Evolutionary conservation across 2,113 vertebrate species (phyloP).

Genomic region (Lynx canadensis): DNA sequence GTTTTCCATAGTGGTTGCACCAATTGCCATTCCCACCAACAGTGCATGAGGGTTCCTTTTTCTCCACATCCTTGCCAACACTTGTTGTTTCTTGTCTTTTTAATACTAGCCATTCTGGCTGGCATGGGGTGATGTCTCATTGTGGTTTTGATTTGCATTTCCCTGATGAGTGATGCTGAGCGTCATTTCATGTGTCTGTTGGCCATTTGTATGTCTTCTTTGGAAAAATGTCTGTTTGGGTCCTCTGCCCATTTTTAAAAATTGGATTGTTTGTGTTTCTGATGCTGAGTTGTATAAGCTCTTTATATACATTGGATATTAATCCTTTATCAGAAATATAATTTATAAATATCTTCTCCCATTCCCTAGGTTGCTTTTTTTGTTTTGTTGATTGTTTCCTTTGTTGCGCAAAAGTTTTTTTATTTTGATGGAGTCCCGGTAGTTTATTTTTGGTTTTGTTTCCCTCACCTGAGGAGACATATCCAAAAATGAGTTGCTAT

Average conservation of each 20-base stretch:
- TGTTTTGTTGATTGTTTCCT: background rate
- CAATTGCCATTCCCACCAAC: background rate
- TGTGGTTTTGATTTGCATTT: background rate
- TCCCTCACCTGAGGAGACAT: background rate
- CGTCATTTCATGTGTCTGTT: background rate
- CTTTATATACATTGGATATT: background rate
- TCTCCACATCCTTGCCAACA: background rate
- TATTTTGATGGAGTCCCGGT: background rate
- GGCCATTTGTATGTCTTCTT: background rate
- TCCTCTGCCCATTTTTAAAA: background rate
- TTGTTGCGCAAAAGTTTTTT: background rate
- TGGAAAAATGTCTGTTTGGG: background rate
- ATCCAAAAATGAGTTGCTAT: background rate
- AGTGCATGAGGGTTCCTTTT: background rate
- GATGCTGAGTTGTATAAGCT: background rate
- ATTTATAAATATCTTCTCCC: background rate
- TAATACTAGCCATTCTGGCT: background rate
- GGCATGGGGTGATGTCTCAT: background rate
- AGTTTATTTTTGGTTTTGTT: background rate
- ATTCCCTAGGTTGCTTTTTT: background rate
- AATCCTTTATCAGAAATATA: background rate
- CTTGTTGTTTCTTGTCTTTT: background rate
- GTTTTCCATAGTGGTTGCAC: background rate
- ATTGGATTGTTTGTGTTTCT: background rate
- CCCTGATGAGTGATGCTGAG: background rate